Conservation (phyloP, 1,140 invertebrate genomes). For the Zaprionus capensis region DNA sequence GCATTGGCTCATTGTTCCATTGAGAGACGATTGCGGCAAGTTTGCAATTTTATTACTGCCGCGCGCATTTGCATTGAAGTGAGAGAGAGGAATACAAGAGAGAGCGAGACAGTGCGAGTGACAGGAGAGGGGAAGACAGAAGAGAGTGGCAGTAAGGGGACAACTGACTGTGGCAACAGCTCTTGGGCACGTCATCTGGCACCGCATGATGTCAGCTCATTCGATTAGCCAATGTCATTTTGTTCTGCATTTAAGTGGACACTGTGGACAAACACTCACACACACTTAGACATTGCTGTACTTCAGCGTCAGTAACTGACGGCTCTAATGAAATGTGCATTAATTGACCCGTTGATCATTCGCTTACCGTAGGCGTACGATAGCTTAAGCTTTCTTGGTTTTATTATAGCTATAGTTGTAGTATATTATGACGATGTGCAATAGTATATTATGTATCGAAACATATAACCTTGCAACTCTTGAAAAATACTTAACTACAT, state of each 20-base stretch:
- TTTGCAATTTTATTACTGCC: constrained; percentile 55
- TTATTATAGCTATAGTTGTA: not conserved
- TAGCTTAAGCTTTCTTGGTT: not conserved
- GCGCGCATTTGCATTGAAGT: constrained; percentile 43
- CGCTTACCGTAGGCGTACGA: not conserved
- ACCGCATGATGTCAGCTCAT: constrained; percentile 48
- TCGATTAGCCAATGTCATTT: constrained; percentile 35
- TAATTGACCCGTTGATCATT: not conserved
- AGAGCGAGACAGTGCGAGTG: not conserved
- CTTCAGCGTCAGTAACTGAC: not conserved
- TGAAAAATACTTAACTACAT: not conserved
- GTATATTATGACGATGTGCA: not conserved
- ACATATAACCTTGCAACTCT: too few species aligned
- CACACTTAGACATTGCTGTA: not conserved
- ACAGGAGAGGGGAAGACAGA: not conserved
- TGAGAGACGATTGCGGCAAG: constrained; percentile 61
- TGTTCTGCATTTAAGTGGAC: constrained; percentile 6
- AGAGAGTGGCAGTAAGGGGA: not conserved
- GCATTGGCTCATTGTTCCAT: constrained; percentile 58
- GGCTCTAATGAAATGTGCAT: constrained; percentile 3
- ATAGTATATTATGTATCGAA: too few species aligned
- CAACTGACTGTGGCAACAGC: constrained; percentile 11
- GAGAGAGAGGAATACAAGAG: not conserved
- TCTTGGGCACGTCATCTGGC: constrained; percentile 40
- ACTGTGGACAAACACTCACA: not conserved